Base-by-base conservation (phyloP, 2,888 invertebrate genomes). In the Geophilus truncorum region DNA sequence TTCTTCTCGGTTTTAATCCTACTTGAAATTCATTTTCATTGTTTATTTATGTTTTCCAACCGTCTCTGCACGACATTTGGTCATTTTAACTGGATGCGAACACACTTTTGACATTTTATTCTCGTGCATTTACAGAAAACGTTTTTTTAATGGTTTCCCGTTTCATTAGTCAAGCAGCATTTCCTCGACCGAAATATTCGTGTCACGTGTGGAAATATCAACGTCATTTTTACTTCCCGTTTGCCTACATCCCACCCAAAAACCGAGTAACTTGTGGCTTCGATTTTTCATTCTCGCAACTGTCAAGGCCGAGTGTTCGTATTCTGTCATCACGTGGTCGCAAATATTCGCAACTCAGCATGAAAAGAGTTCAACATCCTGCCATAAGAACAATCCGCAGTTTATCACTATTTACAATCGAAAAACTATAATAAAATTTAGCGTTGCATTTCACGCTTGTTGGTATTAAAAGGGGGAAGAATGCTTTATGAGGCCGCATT, bases 131-230 rank as follows among this genome's bases (percentile, higher is more conserved):
- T 70, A 12, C 45, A 15, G 4, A 28, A 70, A 25, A 3, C 4
- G 5, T 15, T 70, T 70, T 70, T 70, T 62, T 62, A 23, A 23
- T 23, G 21, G 23, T 62, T 70, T 23, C 70, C 25, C 70, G 70
- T 70, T 25, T 28, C 70, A 70, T 70, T 70, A 70, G 70, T 70
- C 70, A 70, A 70, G 70, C 70, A 70, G 70, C 70, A 70, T 70
- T 70, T 70, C 70, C 28, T 70, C 70, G 70, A 70, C 70, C 70
- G 70, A 70, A 57, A 28, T 70, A 70, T 70, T 70, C 70, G 70
- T 70, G 70, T 70, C 70, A 70, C 70, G 70, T 70, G 70, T 70
- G 28, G 4, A 70, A 25, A 70, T 70, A 70, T n/a, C n/a, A 28
- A 70, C 70, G 23, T 70, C 28, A 25, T 28, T 45, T 32, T 70